Percentiles rank a stretch among this genome's conserved stretches.
These are phyloP conservation scores for Choloepus hoffmanni DNA, from an alignment of 2,113 vertebrate species.

Conservation along the genomic window DNA sequence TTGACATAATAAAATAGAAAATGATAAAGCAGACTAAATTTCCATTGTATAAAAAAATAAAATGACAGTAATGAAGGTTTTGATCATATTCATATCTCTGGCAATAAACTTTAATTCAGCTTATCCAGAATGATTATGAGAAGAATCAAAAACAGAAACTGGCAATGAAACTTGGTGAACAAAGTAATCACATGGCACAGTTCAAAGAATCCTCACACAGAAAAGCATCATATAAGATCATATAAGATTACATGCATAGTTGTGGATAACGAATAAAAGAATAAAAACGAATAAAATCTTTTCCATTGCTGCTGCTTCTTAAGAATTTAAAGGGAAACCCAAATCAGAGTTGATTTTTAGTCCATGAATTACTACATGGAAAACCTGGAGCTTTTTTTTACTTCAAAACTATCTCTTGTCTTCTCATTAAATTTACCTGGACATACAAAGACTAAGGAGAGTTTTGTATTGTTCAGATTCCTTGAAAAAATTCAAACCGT, in stretches of 20 bases:
- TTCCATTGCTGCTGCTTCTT: neutral
- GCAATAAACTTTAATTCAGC: neutral
- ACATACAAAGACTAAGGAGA: neutral
- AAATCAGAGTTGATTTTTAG: neutral
- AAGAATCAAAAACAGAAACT: neutral
- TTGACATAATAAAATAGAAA: constrained; percentile 16
- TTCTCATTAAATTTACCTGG: neutral
- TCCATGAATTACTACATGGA: neutral
- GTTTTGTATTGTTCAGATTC: neutral
- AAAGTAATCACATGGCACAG: neutral
- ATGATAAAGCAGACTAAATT: neutral
- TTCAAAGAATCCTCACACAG: too few species aligned
- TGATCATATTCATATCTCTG: neutral
- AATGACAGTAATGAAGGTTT: neutral
- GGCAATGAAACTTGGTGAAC: neutral
- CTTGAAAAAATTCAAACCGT: neutral
- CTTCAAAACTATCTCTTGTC: neutral
- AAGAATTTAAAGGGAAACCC: neutral
- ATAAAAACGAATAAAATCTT: too few species aligned
- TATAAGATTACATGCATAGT: rapidly evolving
- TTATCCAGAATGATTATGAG: neutral
- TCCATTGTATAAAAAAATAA: constrained; percentile 25
- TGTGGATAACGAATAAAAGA: neutral
- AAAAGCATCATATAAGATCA: too few species aligned
- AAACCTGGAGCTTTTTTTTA: neutral